These are phyloP conservation scores for Pristionchus arcanus DNA, from an alignment of 2,888 invertebrate genomes.

Conservation along the genomic window DNA sequence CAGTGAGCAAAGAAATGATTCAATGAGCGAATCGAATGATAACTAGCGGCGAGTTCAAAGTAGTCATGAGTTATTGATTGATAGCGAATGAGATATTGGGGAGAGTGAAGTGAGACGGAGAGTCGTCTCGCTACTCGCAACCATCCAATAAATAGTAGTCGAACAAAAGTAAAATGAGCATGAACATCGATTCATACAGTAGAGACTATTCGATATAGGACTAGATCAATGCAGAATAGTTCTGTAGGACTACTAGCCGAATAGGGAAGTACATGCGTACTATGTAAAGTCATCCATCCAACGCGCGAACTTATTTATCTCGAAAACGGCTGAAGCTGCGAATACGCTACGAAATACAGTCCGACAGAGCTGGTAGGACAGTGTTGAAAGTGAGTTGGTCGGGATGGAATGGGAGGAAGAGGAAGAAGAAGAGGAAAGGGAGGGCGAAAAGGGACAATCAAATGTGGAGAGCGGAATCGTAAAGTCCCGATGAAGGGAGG, in stretches of 20 bases:
- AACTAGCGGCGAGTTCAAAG: constrained; percentile 42
- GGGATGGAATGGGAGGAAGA: constrained; percentile 9
- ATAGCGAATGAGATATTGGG: constrained; percentile 37
- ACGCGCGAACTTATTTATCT: neutral
- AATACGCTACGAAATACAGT: neutral
- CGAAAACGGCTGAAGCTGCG: neutral
- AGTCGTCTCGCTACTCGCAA: too few species aligned
- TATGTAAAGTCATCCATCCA: too few species aligned
- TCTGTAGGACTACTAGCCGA: neutral
- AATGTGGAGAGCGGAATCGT: constrained; percentile 33
- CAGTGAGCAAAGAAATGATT: neutral
- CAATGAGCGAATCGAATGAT: constrained; percentile 2
- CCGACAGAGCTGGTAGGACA: neutral
- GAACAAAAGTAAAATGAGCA: too few species aligned
- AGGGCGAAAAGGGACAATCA: constrained; percentile 43
- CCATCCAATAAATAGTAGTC: neutral
- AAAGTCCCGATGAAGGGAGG: constrained; percentile 41
- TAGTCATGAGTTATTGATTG: constrained; percentile 34
- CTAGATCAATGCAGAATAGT: neutral
- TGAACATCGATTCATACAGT: too few species aligned
- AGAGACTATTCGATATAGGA: neutral
- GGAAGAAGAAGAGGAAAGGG: constrained; percentile 9
- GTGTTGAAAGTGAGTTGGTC: neutral
- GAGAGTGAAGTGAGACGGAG: neutral
- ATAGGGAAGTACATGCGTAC: neutral